These are phyloP conservation scores for Petrosia ficiformis DNA, from an alignment of 37 sponge, comb jelly and placozoan species.

Conservation along the genomic window DNA sequence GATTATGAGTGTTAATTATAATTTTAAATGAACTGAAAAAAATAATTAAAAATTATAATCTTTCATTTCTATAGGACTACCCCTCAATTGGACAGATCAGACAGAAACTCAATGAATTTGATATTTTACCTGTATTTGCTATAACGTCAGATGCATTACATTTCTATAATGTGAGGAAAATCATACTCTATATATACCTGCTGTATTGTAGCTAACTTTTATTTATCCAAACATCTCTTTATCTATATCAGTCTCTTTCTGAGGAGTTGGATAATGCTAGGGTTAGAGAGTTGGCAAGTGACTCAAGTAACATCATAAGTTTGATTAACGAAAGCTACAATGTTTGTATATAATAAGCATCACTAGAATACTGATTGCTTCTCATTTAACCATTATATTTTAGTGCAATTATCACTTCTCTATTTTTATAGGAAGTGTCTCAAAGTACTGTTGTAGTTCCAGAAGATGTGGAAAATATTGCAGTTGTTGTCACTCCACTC, in stretches of 20 bases:
- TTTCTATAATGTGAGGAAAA: slow-evolving; percentile 43
- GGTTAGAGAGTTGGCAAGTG: slow-evolving; percentile 35
- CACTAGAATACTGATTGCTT: too few relatives aligned
- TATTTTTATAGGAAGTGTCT: slow-evolving; percentile 26
- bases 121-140: slow-evolving; percentile 86
- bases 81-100: slow-evolving; percentile 82
- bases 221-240: background rate
- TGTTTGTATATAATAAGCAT: too few relatives aligned
- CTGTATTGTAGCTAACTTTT: too few relatives aligned
- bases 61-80: slow-evolving; percentile 61
- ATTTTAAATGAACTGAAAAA: too few relatives aligned
- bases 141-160: slow-evolving; percentile 5
- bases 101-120: slow-evolving; percentile 25
- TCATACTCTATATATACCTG: too few relatives aligned
- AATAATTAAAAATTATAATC: too few relatives aligned
- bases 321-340: slow-evolving; percentile 50
- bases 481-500: slow-evolving; percentile 20
- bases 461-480: slow-evolving; percentile 17
- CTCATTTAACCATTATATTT: background rate
- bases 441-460: slow-evolving; percentile 44
- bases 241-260: slow-evolving; percentile 16
- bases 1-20: too few relatives aligned
- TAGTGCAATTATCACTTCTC: background rate
- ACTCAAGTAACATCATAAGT: slow-evolving; percentile 66
- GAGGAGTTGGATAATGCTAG: slow-evolving; percentile 27